Evolutionary conservation across 2,888 invertebrate species (phyloP).

Genomic region (Lasioglossum zephyrum): DNA sequence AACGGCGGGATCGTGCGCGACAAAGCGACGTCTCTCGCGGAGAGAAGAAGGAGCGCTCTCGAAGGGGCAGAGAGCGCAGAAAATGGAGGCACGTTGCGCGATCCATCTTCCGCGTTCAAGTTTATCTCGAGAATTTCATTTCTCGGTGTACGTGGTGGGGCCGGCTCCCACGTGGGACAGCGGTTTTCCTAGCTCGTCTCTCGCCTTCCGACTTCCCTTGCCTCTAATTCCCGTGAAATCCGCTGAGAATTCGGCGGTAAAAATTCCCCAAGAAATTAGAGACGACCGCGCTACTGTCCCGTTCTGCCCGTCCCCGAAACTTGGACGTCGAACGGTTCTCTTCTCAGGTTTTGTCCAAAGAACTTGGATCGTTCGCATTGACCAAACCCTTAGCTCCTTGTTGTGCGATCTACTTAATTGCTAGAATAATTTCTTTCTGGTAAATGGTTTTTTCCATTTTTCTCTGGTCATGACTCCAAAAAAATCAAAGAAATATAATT

Average conservation of each 20-base stretch:
- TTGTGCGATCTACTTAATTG: neutral
- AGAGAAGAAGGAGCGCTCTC: conserved; percentile 19
- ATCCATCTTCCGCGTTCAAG: conserved; percentile 57
- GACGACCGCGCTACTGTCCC: neutral
- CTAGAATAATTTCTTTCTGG: neutral
- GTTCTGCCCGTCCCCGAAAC: neutral
- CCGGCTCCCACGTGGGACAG: conserved; percentile 8
- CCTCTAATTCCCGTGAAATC: conserved; percentile 27
- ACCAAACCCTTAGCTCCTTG: too few species aligned
- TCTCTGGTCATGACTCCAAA: rapidly evolving
- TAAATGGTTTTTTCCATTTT: conserved; percentile 1
- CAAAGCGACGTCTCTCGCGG: conserved; percentile 41
- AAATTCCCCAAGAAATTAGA: conserved; percentile 39
- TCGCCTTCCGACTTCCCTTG: neutral
- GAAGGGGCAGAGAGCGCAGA: conserved; percentile 39
- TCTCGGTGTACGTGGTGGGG: conserved; percentile 39
- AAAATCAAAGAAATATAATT: too few species aligned
- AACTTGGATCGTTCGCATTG: neutral
- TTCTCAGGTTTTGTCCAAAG: neutral
- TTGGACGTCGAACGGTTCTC: neutral
- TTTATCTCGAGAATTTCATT: conserved; percentile 61
- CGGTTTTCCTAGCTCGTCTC: neutral
- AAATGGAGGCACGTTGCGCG: conserved; percentile 55
- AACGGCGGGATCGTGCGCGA: conserved; percentile 52
- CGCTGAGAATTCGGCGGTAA: conserved; percentile 18